Conservation (phyloP, 2,797 vertebrate genomes). For the Macropus fuliginosus region DNA sequence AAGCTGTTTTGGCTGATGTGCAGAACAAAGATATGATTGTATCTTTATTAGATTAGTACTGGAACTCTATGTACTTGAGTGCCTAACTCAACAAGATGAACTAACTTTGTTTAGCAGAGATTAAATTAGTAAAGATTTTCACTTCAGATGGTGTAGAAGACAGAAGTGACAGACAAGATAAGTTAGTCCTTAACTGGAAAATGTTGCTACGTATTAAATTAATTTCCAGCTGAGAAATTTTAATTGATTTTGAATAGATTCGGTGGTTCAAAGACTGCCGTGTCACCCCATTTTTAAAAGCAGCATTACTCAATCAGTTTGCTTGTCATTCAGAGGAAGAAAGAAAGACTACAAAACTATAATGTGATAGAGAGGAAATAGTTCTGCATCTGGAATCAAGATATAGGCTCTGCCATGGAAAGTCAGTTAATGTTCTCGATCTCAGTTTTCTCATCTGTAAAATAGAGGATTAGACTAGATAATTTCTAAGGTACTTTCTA, state of each 20-base stretch:
- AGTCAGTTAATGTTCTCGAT: not conserved
- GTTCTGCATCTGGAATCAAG: not conserved
- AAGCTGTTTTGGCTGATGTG: not conserved
- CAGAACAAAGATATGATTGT: constrained; percentile 40
- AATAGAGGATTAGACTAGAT: not conserved
- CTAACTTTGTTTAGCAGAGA: constrained; percentile 10
- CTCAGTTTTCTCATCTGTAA: not conserved
- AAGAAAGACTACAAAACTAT: not conserved
- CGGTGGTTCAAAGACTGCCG: not conserved
- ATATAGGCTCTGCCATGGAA: not conserved
- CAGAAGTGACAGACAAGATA: not conserved
- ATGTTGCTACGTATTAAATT: constrained; percentile 3
- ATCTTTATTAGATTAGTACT: constrained; percentile 47
- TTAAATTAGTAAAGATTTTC: constrained; percentile 3
- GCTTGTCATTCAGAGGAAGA: constrained; percentile 2
- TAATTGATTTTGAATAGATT: constrained; percentile 26
- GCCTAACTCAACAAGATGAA: constrained; percentile 36
- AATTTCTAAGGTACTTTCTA: not conserved
- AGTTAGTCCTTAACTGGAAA: not conserved
- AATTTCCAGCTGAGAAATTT: constrained; percentile 24
- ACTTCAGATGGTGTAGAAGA: constrained; percentile 39
- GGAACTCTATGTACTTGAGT: constrained; percentile 5
- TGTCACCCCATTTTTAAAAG: not conserved
- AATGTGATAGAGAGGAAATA: constrained; percentile 37
- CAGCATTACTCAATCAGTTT: not conserved